Evolutionary conservation across 37 sponge, comb jelly and placozoan species (phyloP).

Genomic region (Cliona cf. orientalis): DNA sequence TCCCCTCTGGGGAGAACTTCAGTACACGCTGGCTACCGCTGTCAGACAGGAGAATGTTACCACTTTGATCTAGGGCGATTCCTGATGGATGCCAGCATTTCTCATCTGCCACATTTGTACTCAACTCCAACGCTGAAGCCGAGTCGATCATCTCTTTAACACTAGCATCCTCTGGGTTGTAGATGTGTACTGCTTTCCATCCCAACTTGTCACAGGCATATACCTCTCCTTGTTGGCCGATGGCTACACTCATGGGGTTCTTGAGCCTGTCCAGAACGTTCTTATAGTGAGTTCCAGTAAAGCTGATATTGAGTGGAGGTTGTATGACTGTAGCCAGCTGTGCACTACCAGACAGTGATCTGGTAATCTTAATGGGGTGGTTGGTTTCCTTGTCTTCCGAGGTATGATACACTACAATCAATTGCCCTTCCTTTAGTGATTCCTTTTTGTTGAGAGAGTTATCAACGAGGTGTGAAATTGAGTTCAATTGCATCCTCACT

Average conservation of each 20-base stretch:
- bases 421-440: too few species aligned
- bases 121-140: neutral
- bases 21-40: neutral
- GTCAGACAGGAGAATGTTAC: slow-evolving; percentile 8
- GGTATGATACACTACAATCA: too few species aligned
- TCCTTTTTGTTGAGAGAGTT: too few species aligned
- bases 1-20: slow-evolving; percentile 6
- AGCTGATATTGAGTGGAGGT: slow-evolving; percentile 5
- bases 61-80: neutral
- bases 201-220: slow-evolving; percentile 15
- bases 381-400: too few species aligned
- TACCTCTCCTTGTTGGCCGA: neutral
- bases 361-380: too few species aligned
- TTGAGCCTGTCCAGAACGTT: neutral
- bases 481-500: too few species aligned
- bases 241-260: slow-evolving; percentile 8
- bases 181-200: slow-evolving; percentile 20
- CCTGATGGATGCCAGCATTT: slow-evolving; percentile 6
- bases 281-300: slow-evolving; percentile 11
- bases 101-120: neutral
- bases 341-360: too few species aligned
- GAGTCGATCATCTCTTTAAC: neutral
- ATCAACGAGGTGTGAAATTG: too few species aligned
- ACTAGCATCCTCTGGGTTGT: neutral
- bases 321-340: neutral